Base-by-base conservation (phyloP, 2,888 invertebrate species). In the Buathra laborator region DNA sequence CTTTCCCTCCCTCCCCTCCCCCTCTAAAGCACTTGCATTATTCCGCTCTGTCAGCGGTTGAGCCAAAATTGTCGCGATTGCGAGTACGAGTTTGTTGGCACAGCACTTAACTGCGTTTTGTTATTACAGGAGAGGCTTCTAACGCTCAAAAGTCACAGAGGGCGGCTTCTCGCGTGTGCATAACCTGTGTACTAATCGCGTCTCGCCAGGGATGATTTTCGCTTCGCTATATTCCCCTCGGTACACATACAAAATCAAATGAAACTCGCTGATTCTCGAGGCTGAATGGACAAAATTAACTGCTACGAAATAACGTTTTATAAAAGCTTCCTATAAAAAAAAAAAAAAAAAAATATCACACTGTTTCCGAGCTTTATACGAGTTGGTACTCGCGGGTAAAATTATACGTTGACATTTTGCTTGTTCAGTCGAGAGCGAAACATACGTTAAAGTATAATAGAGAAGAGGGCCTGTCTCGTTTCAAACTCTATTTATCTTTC, bases 91-190 rank as follows among this genome's bases (percentile, higher is more conserved):
- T 70, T 75, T 68, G 53, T 64, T 56, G 62, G 44, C 53, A 43
- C 12, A 81, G 81, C 84, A 81, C 84, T 84, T 70, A 81, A 81
- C 43, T 67, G 76, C 59, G 66, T 66, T 81, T 81, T 77, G 72
- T 81, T 81, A 77, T 72, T 67, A 68, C 53, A 67, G 72, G 37
- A 9, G 44, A 9, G 44, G 84, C 67, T 74, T 81, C 48, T 44
- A 51, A 14, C 32, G 67, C 67, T 68, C 66, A 48, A 62, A 77
- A 77, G 16, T 53, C 46, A 19, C 37, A 7, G 19, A 9, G 29
- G 43, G 7, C 37, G 0, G 19, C 24, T 53, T 64, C 53, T 43
- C n/a, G 16, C 66, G 16, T 59, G 51, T 78, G 32, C 56, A 14
- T n/a, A 24, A 29, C 56, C 3, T 6, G n/a, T 12, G 10, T 44